Conservation (phyloP, 2,797 vertebrate genomes). For the Calcarius lapponicus region DNA sequence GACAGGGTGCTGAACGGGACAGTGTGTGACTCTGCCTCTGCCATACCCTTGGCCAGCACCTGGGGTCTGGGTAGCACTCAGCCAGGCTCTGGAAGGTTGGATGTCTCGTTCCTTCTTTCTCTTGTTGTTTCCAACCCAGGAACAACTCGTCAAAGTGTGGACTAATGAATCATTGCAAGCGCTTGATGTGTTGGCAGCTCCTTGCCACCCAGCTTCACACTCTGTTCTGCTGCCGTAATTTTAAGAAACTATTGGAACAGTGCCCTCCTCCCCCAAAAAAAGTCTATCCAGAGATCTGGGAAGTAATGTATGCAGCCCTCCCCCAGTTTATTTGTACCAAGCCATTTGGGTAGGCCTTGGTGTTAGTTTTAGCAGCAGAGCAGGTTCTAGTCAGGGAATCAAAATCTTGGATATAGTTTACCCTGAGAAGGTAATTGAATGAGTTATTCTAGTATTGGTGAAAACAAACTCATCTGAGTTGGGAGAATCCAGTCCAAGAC, state of each 20-base stretch:
- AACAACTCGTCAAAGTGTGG: conserved; percentile 44
- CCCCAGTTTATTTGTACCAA: conserved; percentile 37
- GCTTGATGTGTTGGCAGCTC: conserved; percentile 63
- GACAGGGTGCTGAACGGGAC: background rate
- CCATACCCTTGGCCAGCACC: background rate
- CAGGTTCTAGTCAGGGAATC: conserved; percentile 12
- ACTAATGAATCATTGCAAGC: conserved; percentile 65
- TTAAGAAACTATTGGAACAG: conserved; percentile 59
- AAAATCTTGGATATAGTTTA: background rate
- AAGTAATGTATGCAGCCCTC: conserved; percentile 41
- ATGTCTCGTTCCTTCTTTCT: conserved; percentile 24
- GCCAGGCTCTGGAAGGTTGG: background rate
- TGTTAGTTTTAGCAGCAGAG: conserved; percentile 16
- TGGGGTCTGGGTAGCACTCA: background rate
- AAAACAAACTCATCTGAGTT: background rate
- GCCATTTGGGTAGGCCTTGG: conserved; percentile 3
- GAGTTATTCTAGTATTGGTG: background rate
- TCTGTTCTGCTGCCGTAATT: conserved; percentile 62
- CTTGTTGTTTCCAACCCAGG: background rate
- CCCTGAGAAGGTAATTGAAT: background rate
- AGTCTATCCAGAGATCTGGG: conserved; percentile 45
- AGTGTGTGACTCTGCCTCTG: background rate
- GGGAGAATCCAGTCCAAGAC: background rate
- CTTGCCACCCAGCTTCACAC: conserved; percentile 66
- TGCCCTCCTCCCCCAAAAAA: background rate